Base-by-base conservation (phyloP, 2,888 invertebrate species). In the Trachelus stipa region DNA sequence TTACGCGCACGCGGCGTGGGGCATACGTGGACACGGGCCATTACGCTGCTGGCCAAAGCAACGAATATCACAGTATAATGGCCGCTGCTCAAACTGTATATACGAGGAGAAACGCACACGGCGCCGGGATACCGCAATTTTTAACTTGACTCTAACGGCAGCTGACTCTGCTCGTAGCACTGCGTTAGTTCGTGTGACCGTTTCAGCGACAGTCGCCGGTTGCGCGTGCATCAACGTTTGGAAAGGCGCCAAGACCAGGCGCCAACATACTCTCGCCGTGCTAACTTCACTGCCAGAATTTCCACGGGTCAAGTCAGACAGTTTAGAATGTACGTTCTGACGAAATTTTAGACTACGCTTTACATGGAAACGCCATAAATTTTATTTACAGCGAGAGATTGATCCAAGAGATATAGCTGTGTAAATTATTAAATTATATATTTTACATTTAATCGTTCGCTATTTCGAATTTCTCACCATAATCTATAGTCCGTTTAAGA, bases 231-330 rank as follows among this genome's bases (percentile, higher is more conserved):
- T 34, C 34, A 11, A 56, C 34, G 77, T 85, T 85, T 86, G 86
- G 87, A 83, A 77, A 77, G 73, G 34, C 77, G 87, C 87, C 87
- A 87, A 84, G 82, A 79, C 82, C 83, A 86, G 88, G 87, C 87
- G 87, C 87, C 87, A 87, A 86, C 87, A 82, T 85, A 87, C 82
- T 87, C 87, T 82, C 84, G 40, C 37, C 12, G 71, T 9, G 71
- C 71, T 31, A 56, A 56, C 56, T 56, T 56, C 56, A 23, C 56
- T 56, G 56, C 56, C 56, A 56, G 56, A 56, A 9, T 56, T 56
- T 56, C 1, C 56, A 23, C 56, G 56, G 56, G 56, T 56, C 23
- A 56, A 9, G 56, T 2, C 23, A 23, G 6, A 23, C 56, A 23
- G 23, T 15, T 15, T 56, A 9, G 23, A 23, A 56, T 23, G 56